Conservation (phyloP, 1,140 invertebrate genomes). For the Meloidogyne floridensis region DNA sequence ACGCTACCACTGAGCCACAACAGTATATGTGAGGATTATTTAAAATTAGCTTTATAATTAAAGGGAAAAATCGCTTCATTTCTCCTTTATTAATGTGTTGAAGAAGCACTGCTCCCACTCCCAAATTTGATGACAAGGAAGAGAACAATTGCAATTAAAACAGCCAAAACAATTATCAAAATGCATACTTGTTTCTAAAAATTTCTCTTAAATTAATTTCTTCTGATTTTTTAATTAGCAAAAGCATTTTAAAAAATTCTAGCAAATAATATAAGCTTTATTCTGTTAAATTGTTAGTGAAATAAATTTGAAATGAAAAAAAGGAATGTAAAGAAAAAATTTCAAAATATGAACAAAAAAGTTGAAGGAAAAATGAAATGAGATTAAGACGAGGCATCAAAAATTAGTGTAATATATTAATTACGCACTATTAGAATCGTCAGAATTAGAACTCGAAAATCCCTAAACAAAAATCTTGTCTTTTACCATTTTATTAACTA, state of each 20-base stretch:
- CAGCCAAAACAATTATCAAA: constrained; percentile 23
- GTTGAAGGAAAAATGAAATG: too few relatives aligned
- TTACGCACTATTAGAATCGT: too few relatives aligned
- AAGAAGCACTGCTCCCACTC: background rate
- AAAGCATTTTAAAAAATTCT: background rate
- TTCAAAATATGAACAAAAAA: background rate
- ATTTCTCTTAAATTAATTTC: background rate
- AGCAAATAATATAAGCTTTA: background rate
- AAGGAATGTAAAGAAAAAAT: background rate
- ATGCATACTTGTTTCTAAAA: constrained; percentile 42
- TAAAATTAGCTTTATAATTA: too few relatives aligned
- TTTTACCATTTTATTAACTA: too few relatives aligned
- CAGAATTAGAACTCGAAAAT: too few relatives aligned
- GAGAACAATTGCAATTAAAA: constrained; percentile 30
- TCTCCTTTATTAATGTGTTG: background rate
- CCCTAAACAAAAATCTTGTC: too few relatives aligned
- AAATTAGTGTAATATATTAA: too few relatives aligned
- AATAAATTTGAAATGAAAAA: background rate
- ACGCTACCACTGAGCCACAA: too few relatives aligned
- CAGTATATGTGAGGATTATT: too few relatives aligned
- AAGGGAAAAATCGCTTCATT: too few relatives aligned
- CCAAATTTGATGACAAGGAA: constrained; percentile 38
- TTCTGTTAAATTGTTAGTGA: constrained; percentile 4
- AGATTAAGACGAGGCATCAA: background rate
- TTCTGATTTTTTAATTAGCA: background rate